Evolutionary conservation across 2,113 vertebrate species (phyloP), one percentile per base, ranked within the genome.

Genomic region (Corythoichthys haematopterus): DNA sequence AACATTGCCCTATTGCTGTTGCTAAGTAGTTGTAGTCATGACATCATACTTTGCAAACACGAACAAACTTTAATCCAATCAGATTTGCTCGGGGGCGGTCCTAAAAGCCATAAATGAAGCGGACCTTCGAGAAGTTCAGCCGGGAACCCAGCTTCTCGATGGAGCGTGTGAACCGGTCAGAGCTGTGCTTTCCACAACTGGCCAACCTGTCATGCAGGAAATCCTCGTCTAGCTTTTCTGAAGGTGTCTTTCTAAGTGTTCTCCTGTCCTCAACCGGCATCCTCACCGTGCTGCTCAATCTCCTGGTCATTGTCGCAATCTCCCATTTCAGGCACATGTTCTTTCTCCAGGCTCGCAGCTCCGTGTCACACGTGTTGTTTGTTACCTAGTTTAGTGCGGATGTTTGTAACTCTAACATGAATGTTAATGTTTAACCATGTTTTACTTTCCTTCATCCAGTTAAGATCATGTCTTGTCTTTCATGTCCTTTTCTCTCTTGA

Each of bases 251-350:
- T 11, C 0, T 10, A 37, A 16, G 0, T 3, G 38, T 61, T 2
- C 16, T 20, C 37, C 16, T 61, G 58, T 4, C 16, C 38, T 16
- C 3, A 8, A 2, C 43, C 38, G 43, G 59, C 59, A 13, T 43
- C 38, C n/a, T 45, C 16, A 61, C 59, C 2, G 38, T 45, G 38
- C 9, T 20, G 16, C 59, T 61, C 59, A 61, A 61, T 37, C 16
- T 61, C 73, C 69, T 88, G 36, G 80, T 88, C 0, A 68, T 85
- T 9, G 62, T 85, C 75, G 83, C 84, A n/a, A 84, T 87, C 60
- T 81, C 85, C 13, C 87, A 90, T 65, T 91, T 89, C 69, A 85
- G 73, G 53, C 53, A 56, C 53, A 35, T 35, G 1, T 35, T 56
- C 28, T 56, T 56, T 3, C 3, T 14, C 46, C 46, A 48, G 13